A percentile compares a stretch with the other conserved stretches of the same genome.
Evolutionary conservation across 2,888 invertebrate species (phyloP).

Genomic region (Tinea pellionella): DNA sequence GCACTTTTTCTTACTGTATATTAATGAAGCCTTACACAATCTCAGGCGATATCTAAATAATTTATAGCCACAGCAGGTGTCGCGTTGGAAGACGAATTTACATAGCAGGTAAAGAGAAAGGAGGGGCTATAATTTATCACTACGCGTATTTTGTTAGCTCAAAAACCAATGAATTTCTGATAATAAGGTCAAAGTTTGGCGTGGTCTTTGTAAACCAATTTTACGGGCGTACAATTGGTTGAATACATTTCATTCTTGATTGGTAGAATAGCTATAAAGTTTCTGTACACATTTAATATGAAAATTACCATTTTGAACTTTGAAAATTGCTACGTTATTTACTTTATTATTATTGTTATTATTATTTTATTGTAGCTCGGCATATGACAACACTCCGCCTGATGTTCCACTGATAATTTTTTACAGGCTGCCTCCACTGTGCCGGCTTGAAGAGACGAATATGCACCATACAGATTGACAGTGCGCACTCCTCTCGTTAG

Average conservation of each 20-base stretch:
- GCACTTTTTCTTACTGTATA: slow-evolving; percentile 47
- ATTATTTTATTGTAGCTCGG: too few relatives aligned
- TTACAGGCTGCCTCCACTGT: too few relatives aligned
- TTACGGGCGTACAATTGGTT: not conserved
- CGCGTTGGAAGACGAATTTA: slow-evolving; percentile 46
- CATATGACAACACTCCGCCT: too few relatives aligned
- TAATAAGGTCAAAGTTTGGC: slow-evolving; percentile 24
- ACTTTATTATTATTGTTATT: too few relatives aligned
- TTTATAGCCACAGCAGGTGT: slow-evolving; percentile 53
- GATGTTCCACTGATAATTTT: too few relatives aligned
- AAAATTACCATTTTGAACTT: slow-evolving; percentile 1
- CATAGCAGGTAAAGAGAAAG: slow-evolving; percentile 32
- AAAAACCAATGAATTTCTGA: slow-evolving; percentile 35
- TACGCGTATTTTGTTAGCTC: slow-evolving; percentile 34
- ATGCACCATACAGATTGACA: too few relatives aligned
- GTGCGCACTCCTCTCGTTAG: too few relatives aligned
- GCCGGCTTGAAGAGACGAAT: too few relatives aligned
- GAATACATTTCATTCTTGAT: not conserved
- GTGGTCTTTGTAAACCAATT: not conserved
- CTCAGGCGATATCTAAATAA: slow-evolving; percentile 57
- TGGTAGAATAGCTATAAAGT: not conserved
- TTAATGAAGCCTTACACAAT: slow-evolving; percentile 53
- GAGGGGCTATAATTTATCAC: slow-evolving; percentile 33
- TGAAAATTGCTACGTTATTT: not conserved
- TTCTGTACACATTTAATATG: not conserved